Conservation (phyloP, 2,888 invertebrate genomes). For the Aleiodes alternator region DNA sequence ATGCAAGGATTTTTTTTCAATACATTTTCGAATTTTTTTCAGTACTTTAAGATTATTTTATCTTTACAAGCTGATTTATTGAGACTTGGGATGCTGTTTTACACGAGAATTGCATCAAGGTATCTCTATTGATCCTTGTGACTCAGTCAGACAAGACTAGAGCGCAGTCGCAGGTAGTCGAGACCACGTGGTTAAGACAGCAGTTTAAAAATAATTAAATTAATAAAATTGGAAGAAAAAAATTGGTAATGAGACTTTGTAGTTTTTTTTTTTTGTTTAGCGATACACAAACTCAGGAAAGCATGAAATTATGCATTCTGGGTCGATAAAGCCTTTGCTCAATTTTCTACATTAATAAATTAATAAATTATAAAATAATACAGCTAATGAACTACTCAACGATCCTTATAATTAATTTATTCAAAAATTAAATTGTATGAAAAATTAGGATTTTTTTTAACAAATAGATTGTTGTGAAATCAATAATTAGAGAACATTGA, state of each 20-base stretch:
- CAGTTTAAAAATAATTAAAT: constrained; percentile 2
- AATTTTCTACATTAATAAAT: too few species aligned
- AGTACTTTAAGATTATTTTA: neutral
- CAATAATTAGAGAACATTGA: neutral
- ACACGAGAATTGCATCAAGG: constrained; percentile 24
- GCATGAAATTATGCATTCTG: constrained; percentile 1
- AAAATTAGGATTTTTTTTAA: too few species aligned
- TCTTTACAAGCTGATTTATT: neutral
- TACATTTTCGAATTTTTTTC: too few species aligned
- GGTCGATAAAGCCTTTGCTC: too few species aligned
- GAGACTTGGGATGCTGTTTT: constrained; percentile 12
- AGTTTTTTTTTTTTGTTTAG: neutral
- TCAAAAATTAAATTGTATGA: neutral
- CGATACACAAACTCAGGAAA: neutral
- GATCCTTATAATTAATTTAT: neutral
- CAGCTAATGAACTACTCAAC: neutral
- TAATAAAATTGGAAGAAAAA: neutral
- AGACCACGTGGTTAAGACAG: constrained; percentile 39
- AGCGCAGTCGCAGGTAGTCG: constrained; percentile 37
- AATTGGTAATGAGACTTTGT: too few species aligned
- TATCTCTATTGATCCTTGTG: constrained; percentile 40
- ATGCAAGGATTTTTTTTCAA: too few species aligned
- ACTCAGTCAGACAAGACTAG: constrained; percentile 36
- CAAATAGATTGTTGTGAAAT: neutral
- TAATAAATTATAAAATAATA: too few species aligned